These are phyloP conservation scores for Sinosuthora webbiana DNA, from an alignment of 2,113 vertebrate genomes.

Conservation along the genomic window DNA sequence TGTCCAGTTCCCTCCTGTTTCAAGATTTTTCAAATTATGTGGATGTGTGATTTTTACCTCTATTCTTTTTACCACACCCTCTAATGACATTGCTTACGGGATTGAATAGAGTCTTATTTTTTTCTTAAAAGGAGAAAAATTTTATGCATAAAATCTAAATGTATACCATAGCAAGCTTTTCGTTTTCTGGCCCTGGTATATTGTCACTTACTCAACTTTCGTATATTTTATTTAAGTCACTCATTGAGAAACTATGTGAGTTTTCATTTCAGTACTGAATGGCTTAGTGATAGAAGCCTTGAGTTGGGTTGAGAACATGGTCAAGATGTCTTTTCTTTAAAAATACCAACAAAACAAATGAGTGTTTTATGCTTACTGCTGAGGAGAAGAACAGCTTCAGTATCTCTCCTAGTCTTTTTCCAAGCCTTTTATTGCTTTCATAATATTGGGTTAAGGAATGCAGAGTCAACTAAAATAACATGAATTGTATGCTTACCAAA, in stretches of 20 bases:
- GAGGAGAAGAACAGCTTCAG: not conserved
- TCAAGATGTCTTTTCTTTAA: not conserved
- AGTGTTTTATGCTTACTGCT: not conserved
- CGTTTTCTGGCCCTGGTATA: not conserved
- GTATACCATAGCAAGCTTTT: not conserved
- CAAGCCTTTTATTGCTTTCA: not conserved
- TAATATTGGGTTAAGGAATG: conserved; percentile 13
- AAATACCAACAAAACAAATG: not conserved
- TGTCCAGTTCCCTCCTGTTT: not conserved
- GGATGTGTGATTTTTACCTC: not conserved
- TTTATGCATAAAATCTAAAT: not conserved
- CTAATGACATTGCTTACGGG: not conserved
- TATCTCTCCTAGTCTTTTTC: not conserved
- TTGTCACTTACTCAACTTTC: not conserved
- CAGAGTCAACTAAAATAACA: conserved; percentile 31
- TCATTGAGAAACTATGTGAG: not conserved
- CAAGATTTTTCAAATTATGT: not conserved
- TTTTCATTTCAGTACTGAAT: not conserved
- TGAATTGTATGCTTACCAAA: not conserved
- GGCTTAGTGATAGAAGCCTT: not conserved
- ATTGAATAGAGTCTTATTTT: not conserved
- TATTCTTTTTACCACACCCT: not conserved
- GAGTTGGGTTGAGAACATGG: not conserved
- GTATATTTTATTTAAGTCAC: not conserved
- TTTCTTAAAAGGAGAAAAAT: not conserved